Percentiles rank a stretch among this genome's conserved stretches.
phyloP scores from a whole-genome alignment of 2,113 vertebrate genomes.

The Lontra canadensis region DNA sequence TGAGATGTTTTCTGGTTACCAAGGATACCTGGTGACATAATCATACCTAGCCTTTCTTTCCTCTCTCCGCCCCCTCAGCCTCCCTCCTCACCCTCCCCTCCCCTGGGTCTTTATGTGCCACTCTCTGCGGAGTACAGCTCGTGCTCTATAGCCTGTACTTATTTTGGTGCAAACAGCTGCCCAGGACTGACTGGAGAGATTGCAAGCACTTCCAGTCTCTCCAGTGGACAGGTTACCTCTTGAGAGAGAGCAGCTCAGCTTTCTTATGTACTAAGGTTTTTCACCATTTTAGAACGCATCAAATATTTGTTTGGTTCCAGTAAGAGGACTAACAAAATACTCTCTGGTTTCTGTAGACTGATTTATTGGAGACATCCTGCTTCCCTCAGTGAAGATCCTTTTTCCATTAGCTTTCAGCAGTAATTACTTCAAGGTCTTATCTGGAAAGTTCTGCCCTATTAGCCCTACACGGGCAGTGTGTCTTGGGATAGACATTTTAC shows the following conservation, averaged over 20 bases:
- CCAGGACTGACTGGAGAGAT: neutral
- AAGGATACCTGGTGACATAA: conserved; percentile 68
- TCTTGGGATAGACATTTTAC: conserved; percentile 1
- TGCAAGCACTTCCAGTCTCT: neutral
- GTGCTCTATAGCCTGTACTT: conserved; percentile 30
- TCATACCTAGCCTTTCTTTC: conserved; percentile 71
- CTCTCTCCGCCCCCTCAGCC: conserved; percentile 35
- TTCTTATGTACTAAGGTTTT: neutral
- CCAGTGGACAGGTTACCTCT: conserved; percentile 4
- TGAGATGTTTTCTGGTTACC: conserved; percentile 73
- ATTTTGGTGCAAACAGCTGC: conserved; percentile 47
- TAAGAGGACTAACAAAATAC: neutral
- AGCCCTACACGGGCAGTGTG: neutral
- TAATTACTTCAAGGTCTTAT: conserved; percentile 29
- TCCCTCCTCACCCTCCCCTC: neutral
- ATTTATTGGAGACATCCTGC: neutral
- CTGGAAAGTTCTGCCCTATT: conserved; percentile 22
- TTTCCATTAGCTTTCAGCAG: neutral
- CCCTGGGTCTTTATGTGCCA: conserved; percentile 24
- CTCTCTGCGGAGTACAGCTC: conserved; percentile 22
- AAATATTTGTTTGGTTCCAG: neutral
- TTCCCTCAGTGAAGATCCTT: neutral
- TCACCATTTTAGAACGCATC: neutral
- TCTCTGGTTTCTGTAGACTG: neutral
- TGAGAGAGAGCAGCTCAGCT: neutral